Evolutionary conservation across 2,888 invertebrate species (phyloP).

Genomic region (Eristalis tenax): DNA sequence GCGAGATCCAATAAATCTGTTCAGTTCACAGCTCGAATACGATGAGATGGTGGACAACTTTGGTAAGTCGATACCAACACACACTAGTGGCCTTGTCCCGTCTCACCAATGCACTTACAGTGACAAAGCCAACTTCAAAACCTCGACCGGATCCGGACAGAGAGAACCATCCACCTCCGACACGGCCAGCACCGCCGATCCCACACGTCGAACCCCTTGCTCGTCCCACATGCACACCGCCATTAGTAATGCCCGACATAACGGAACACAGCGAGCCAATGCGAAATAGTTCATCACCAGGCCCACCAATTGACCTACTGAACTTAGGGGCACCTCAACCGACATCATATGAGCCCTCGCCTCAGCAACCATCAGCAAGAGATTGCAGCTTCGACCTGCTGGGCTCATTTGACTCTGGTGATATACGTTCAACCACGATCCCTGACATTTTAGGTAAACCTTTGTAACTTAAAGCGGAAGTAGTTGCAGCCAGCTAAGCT

Average conservation of each 20-base stretch:
- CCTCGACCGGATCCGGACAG: constrained; percentile 72
- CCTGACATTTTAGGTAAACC: constrained; percentile 77
- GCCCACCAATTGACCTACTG: constrained; percentile 83
- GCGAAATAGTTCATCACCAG: constrained; percentile 75
- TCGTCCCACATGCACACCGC: constrained; percentile 71
- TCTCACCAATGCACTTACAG: constrained; percentile 74
- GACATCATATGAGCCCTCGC: constrained; percentile 73
- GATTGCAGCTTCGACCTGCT: constrained; percentile 85
- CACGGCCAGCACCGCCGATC: constrained; percentile 76
- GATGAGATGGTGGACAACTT: constrained; percentile 93
- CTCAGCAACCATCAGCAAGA: constrained; percentile 74
- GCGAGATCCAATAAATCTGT: constrained; percentile 83
- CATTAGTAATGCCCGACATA: constrained; percentile 78
- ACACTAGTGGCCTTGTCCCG: too few relatives aligned
- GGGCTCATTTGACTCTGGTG: constrained; percentile 81
- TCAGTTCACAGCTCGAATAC: constrained; percentile 89
- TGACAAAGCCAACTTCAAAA: constrained; percentile 80
- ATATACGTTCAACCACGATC: constrained; percentile 77
- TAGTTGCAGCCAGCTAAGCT: neutral
- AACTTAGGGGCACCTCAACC: constrained; percentile 81
- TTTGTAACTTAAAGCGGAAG: neutral
- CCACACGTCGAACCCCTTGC: constrained; percentile 57
- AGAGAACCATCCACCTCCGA: constrained; percentile 74
- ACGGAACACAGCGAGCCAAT: constrained; percentile 76
- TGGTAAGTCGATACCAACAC: constrained; percentile 81